Base-by-base conservation (phyloP, 2,113 vertebrate genomes). In the Mastomys natalensis region DNA sequence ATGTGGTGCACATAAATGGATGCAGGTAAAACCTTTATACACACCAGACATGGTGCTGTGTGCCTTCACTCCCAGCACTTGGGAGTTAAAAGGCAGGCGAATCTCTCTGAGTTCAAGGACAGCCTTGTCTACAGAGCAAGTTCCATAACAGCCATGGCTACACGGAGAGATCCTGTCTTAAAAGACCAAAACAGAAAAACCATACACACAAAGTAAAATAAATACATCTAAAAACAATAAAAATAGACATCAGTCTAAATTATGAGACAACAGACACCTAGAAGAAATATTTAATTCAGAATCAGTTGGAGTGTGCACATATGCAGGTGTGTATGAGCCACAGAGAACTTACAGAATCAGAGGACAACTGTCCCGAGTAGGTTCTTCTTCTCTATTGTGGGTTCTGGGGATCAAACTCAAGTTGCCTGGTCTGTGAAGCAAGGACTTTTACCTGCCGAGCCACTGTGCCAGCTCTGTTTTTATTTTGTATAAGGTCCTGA, bases 221-320 rank as follows among this genome's bases (percentile, higher is more conserved):
- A 58, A 60, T 82, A 82, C 58, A 82, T 15, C 37, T 53, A 51
- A 53, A 68, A 62, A 62, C 37, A 40, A 29, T 60, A 22, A 40
- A 82, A 84, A 62, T 60, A 43, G 62, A 45, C 7, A 26, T 43
- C 40, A 74, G 84, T 90, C 9, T 93, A 62, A 87, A 82, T 66
- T 93, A 29, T 82, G 84, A n/a, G 62, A 45, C 7, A 26, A 29
- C 37, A 74, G 84, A n/a, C 11, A 45, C 68, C 29, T 91, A 21
- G 74, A 88, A 95, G 31, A 95, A 96, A 89, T 66, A n/a, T 76
- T 84, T 92, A n/a, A 19, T 19, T n/a, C 17, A 72, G 37, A 70
- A 70, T 37, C 68, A 70, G 31, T 37, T 37, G 62, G 26, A 37
- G 29, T 55, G 34, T 58, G 80, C 1, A 11, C 34, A 58, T 19